Base-by-base conservation (phyloP, 2,797 vertebrate genomes). In the Steatocranus sp. region DNA sequence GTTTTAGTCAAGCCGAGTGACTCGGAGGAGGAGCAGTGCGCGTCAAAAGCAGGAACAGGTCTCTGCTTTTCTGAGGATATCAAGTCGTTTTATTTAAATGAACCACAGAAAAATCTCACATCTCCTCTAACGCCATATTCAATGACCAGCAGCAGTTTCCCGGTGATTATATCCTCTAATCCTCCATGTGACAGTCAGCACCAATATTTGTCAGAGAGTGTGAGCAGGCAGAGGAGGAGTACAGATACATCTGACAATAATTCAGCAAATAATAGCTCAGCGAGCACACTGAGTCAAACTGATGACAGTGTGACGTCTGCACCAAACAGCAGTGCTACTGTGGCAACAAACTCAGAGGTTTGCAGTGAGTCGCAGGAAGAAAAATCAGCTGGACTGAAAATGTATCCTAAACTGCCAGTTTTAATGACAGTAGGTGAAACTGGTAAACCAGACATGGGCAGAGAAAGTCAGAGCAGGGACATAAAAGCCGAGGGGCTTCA, bases 1-100 rank as follows among this genome's bases (percentile, higher is more conserved):
- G 66, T 82, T 70, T 80, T 36, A 53, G 70, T 80, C 14, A 87
- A 76, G 80, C 79, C 27, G 9, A 93, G 82, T 36, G 94, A 95
- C 83, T 95, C 93, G 15, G 95, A 95, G 14, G 92, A 94, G 20
- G 92, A 96, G 58, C 83, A 38, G 70, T 51, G 17, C n/a, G 4
- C 23, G 6, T 68, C 43, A 78, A 89, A 78, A 87, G 53, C 63
- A 76, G 88, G 80, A 84, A 73, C 75, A 0, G 63, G 79, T 58
- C 81, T 68, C 9, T 66, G 48, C 74, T 80, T 82, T n/a, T 80
- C 82, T 11, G 78, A 85, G 9, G 82, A 73, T 61, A 27, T 79
- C 8, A 15, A 85, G 27, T 80, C 53, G 30, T 83, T 81, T 49
- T 4, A 61, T 76, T 75, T 82, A 58, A 89, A 66, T 11, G 50